Conservation (phyloP, 2,113 vertebrate species). For the Sturnira hondurensis region DNA sequence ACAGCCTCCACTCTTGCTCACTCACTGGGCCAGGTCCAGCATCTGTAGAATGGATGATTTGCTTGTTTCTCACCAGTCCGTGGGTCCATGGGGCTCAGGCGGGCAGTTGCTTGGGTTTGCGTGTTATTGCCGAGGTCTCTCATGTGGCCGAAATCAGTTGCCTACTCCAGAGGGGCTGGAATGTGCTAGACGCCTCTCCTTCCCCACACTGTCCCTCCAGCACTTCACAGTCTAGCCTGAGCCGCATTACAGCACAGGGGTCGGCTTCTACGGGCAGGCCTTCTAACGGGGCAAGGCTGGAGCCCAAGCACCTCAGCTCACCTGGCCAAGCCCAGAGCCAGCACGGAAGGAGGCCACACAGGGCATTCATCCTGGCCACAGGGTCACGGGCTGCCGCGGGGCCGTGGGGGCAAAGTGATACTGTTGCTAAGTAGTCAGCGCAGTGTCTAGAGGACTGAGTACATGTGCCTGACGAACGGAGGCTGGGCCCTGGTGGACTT, state of each 20-base stretch:
- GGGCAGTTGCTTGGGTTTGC: neutral
- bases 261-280: neutral
- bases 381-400: too few relatives aligned
- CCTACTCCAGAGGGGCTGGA: rapidly evolving
- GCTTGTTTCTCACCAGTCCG: neutral
- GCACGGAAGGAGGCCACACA: neutral
- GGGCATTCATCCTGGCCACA: rapidly evolving
- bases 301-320: neutral
- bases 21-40: neutral
- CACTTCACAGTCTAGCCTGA: neutral
- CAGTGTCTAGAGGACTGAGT: neutral
- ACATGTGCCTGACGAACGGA: neutral
- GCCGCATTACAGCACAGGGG: neutral
- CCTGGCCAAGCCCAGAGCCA: neutral
- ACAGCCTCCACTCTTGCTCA: neutral
- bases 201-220: neutral
- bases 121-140: neutral
- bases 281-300: neutral
- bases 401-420: neutral
- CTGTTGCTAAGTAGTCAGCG: neutral
- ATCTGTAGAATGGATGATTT: neutral
- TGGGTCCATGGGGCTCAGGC: neutral
- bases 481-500: neutral
- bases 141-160: rapidly evolving
- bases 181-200: rapidly evolving